Base-by-base conservation (phyloP, 2,888 invertebrate genomes). In the Hofmannophila pseudospretella region DNA sequence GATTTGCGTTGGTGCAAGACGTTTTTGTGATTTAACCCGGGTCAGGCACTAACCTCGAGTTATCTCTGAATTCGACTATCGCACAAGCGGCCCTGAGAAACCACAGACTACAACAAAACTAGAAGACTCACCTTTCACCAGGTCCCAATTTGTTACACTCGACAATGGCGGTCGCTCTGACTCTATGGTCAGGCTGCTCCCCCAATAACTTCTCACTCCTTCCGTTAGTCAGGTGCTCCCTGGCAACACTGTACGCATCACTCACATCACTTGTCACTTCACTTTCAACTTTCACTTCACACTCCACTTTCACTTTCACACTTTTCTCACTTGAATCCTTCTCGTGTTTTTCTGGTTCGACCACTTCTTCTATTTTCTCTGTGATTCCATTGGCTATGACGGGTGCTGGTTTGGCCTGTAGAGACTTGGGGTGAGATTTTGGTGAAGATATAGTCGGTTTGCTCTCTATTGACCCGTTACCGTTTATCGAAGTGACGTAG, bases 401-500 rank as follows among this genome's bases (percentile, higher is more conserved):
- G 0, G 84, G 85, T 1, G 79, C 75, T 14, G 78, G 85, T 59
- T 82, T 88, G 41, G 77, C 80, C 69, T 82, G 78, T 54, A 84
- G 62, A 25, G 78, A 77, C 55, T 80, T 88, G 1, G 80, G 85
- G 43, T 72, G 77, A 8, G 80, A 70, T 58, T 85, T 86, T 0
- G 87, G 84, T 4, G 85, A 85, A 3, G 85, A 81, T 58, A 79
- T 82, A 2, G 77, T 81, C 1, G 87, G 85, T 44, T 85, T 82
- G 48, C 69, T 76, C 44, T 86, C 82, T 56, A 85, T 81, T 7
- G 87, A 68, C 42, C 87, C 80, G 74, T 88, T 82, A 54, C 87
- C 86, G 72, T 81, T 82, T 34, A 93, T 91, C 50, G 94, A 94
- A 46, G 94, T 94, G 51, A 94, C 94, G 89, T 94, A 95, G 52